Conservation (phyloP, 2,113 vertebrate genomes). For the Protobothrops flavoviridis region DNA sequence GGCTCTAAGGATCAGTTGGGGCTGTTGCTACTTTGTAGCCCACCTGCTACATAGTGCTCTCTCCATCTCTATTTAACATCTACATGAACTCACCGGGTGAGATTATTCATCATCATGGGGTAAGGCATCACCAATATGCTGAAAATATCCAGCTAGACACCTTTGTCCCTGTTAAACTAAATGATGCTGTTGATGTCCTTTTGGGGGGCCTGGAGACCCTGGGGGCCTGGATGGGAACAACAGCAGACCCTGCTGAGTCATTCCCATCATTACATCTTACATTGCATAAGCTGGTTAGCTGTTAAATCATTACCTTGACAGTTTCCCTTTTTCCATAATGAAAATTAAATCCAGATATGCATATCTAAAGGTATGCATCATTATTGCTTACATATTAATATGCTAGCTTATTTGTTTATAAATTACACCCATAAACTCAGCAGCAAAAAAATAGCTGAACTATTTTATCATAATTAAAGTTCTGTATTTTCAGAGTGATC, state of each 20-base stretch:
- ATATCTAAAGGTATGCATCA: neutral
- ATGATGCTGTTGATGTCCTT: neutral
- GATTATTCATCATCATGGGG: neutral
- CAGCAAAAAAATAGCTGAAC: neutral
- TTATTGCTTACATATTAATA: neutral
- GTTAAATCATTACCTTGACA: too few species aligned
- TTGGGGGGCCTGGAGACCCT: neutral
- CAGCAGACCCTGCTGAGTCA: neutral
- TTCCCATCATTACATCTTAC: too few species aligned
- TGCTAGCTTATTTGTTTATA: neutral
- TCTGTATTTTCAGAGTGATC: neutral
- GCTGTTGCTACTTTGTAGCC: neutral
- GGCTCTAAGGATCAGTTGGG: neutral
- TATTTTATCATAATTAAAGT: neutral
- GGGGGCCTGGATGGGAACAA: neutral
- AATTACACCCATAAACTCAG: neutral
- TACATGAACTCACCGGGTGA: neutral
- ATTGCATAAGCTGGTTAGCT: too few species aligned
- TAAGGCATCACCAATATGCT: neutral
- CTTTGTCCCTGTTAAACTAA: neutral
- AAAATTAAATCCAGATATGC: slow-evolving; percentile 11
- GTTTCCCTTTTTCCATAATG: neutral
- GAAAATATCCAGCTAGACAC: neutral
- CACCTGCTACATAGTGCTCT: neutral
- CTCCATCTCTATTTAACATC: neutral